Percentiles rank a stretch among this genome's conserved stretches.
Evolutionary conservation across 1,140 invertebrate species (phyloP).

Genomic region (Eufriesea mexicana): DNA sequence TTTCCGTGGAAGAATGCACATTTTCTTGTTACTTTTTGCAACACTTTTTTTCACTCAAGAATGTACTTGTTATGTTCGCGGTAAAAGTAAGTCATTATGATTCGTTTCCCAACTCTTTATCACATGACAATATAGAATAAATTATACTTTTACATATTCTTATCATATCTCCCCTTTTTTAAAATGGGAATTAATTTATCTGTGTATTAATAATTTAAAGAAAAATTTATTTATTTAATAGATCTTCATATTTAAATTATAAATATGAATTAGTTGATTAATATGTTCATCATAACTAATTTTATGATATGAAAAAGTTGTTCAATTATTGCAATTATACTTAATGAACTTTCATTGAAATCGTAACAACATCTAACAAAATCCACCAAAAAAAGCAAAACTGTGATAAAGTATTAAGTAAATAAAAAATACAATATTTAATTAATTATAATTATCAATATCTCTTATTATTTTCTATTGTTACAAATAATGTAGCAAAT

Average conservation of each 20-base stretch:
- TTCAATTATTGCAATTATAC: no score
- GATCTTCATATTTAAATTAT: background rate
- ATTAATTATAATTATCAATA: background rate
- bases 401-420: background rate
- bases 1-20: slow-evolving; percentile 33
- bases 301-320: no score
- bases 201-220: background rate
- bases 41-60: background rate
- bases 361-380: no score
- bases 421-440: background rate
- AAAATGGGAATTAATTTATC: background rate
- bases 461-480: background rate
- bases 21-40: background rate
- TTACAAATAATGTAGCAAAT: slow-evolving; percentile 11
- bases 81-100: slow-evolving; percentile 23
- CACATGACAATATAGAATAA: background rate
- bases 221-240: background rate
- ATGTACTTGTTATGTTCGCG: background rate
- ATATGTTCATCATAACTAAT: no score
- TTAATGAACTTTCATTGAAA: no score
- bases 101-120: background rate
- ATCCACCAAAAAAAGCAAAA: no score
- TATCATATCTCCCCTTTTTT: background rate
- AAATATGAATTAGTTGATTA: background rate
- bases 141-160: background rate